Base-by-base conservation (phyloP, 2,888 invertebrate genomes). In the Orchesellides sinensis region DNA sequence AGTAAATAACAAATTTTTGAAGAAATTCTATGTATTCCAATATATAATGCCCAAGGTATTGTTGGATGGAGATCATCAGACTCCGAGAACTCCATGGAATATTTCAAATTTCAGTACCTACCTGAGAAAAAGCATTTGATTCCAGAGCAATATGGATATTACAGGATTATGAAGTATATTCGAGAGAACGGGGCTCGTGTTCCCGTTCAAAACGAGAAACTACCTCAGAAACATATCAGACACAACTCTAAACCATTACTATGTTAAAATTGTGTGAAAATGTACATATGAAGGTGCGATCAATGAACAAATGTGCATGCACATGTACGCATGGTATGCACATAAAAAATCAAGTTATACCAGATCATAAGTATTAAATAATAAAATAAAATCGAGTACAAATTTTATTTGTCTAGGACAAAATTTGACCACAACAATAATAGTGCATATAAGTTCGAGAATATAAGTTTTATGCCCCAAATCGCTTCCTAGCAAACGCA, bases 401-500 rank as follows among this genome's bases (percentile, higher is more conserved):
- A n/a, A n/a, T n/a, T 17, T 21, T 21, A 52, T 52, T 52, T 40
- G 40, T 40, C 40, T 40, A 10, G 40, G n/a, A 8, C 2, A 40
- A 21, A 21, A 21, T 52, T 17, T 52, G 10, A 10, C n/a, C 52
- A 52, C 1, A 10, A 5, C n/a, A 49, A 49, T 49, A 49, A 49
- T 49, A 10, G n/a, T 19, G 5, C n/a, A n/a, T n/a, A n/a, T 17
- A 49, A 52, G 10, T 52, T 3, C 2, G 52, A n/a, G n/a, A 40
- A 40, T 40, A 40, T 14, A 40, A 17, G 19, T 52, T 54, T 73
- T 79, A 83, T 29, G 47, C 47, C 49, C 87, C 88, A 72, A 87
- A 88, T 19, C 87, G 80, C 65, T 87, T 88, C 40, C 84, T 87
- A 2, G 84, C 84, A 84, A 88, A 87, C 1, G 86, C 85, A 19